These are phyloP conservation scores for Plectropomus leopardus DNA, from an alignment of 2,113 vertebrate genomes.

Conservation along the genomic window DNA sequence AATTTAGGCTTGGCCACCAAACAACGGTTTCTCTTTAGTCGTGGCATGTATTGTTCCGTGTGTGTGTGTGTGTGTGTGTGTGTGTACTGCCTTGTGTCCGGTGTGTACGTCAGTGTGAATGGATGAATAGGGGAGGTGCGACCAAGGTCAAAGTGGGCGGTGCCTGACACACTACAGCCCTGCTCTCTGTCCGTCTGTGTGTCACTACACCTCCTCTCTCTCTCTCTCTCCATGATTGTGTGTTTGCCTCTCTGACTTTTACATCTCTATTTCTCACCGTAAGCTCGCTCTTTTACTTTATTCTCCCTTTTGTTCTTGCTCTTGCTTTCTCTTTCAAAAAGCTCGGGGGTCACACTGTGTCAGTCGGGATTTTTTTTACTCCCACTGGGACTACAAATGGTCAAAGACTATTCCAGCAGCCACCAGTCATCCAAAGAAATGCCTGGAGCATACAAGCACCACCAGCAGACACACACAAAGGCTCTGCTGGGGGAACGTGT, in stretches of 20 bases:
- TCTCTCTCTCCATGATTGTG: background rate
- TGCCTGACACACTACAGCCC: conserved; percentile 34
- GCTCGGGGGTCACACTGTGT: conserved; percentile 36
- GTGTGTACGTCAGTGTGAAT: conserved; percentile 48
- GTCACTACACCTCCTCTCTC: background rate
- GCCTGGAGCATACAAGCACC: conserved; percentile 46
- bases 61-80: conserved; percentile 49
- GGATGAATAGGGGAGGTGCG: conserved; percentile 61
- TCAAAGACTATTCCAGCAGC: conserved; percentile 48
- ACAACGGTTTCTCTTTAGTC: conserved; percentile 47
- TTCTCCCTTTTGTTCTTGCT: conserved; percentile 35
- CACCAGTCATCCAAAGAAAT: conserved; percentile 52
- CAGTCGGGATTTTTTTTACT: conserved; percentile 46
- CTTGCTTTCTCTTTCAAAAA: conserved; percentile 14
- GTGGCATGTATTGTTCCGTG: conserved; percentile 28
- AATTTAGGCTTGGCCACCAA: conserved; percentile 17
- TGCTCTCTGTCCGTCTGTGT: conserved; percentile 28
- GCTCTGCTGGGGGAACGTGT: conserved; percentile 9
- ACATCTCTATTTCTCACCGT: conserved; percentile 25
- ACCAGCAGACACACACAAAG: conserved; percentile 48
- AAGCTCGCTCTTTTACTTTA: background rate
- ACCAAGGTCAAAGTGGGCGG: conserved; percentile 68
- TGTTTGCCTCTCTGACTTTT: background rate
- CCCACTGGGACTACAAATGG: conserved; percentile 56
- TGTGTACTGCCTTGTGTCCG: conserved; percentile 38